Evolutionary conservation across 2,888 invertebrate species (phyloP), one percentile per base, ranked within the genome.

Genomic region (Zaprionus bogoriensis): DNA sequence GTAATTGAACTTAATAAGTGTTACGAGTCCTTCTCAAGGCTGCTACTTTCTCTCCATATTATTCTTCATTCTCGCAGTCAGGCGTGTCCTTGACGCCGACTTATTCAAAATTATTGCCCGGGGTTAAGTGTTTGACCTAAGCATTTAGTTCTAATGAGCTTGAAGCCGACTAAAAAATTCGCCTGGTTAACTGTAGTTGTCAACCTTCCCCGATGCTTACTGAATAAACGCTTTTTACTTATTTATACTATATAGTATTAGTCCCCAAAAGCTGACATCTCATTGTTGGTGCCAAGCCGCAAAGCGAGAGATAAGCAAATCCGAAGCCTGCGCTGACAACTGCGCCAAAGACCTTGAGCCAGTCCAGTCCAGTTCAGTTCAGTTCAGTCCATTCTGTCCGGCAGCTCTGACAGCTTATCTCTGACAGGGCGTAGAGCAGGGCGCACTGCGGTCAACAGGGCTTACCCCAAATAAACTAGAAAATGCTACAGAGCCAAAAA

Each of bases 1-100:
- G 32, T 63, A 76, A 76, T 76, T 76, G 74, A 74, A 55, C 61
- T 68, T 46, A 57, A 63, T 65, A 60, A 77, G 70, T 71, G 55
- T 9, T 27, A 45, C 58, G 53, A 63, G 58, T 52, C 25, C 20
- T 25, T 45, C 39, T 63, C 48, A 63, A 60, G 63, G 64, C 51
- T 48, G 38, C 4, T 6, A 6, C 23, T 46, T 48, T 27, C 4
- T 30, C 27, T 53, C 27, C 25, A 30, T 41, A 48, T 50, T 62
- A 63, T 20, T 50, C 23, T 48, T 52, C 42, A 32, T 42, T 36
- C 20, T 41, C 41, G 44, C 28, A 17, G 32, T 9, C 54, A 27
- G 30, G 19, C 30, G 39, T 55, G 60, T 61, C 76, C 69, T 84
- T 80, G 68, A 58, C 47, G 63, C 48, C 47, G 41, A 67, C 42